Evolutionary conservation across 2,797 vertebrate genomes (phyloP).

Genomic region (Arctocebus calabarensis): DNA sequence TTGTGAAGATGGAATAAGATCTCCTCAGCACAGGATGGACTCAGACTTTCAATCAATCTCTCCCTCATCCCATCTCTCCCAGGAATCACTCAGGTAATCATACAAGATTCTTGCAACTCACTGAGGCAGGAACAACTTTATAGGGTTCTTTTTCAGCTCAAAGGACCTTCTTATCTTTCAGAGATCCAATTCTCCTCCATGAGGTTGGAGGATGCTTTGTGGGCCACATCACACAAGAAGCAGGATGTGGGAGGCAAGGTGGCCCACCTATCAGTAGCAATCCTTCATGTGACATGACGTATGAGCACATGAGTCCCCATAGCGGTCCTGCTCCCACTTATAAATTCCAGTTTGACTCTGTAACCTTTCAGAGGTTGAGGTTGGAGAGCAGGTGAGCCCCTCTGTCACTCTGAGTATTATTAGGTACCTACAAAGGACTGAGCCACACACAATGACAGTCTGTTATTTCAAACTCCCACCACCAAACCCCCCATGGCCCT

Average conservation of each 20-base stretch:
- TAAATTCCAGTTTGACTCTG: neutral
- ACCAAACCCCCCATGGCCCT: neutral
- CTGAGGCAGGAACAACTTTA: neutral
- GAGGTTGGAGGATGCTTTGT: neutral
- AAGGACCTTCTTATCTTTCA: neutral
- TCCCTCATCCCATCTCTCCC: neutral
- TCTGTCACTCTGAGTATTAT: neutral
- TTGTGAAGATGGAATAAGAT: constrained; percentile 12
- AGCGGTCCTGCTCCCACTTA: neutral
- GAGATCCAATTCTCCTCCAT: neutral
- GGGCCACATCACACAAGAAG: neutral
- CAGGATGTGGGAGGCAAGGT: neutral
- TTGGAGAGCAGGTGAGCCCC: too few relatives aligned
- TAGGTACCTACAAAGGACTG: neutral
- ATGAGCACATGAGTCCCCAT: neutral
- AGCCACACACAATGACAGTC: neutral
- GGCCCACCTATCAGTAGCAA: neutral
- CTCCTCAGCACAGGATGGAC: neutral
- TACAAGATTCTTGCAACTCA: neutral
- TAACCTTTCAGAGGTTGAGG: neutral
- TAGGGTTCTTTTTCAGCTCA: neutral
- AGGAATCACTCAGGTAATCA: neutral
- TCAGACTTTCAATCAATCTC: neutral
- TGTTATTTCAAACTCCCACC: constrained; percentile 20
- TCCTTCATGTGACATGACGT: fast-evolving